These are phyloP conservation scores for Ptychoptera albimana DNA, from an alignment of 2,888 invertebrate species.

Conservation along the genomic window DNA sequence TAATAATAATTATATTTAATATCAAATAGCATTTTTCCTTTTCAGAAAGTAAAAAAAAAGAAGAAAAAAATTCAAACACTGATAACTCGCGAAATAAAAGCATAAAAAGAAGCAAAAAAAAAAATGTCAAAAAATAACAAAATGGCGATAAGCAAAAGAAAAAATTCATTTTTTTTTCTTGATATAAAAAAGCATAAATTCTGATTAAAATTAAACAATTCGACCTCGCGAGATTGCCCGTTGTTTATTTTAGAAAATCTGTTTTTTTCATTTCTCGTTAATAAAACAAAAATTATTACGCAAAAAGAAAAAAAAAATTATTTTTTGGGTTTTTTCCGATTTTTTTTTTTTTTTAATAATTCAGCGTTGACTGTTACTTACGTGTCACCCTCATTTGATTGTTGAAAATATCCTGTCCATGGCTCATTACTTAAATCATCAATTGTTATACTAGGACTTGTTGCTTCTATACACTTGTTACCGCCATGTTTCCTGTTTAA, in stretches of 20 bases:
- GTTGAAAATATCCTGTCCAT: constrained; percentile 53
- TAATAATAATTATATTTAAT: neutral
- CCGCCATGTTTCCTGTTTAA: constrained; percentile 11
- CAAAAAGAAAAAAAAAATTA: too few relatives aligned
- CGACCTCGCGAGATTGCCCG: too few relatives aligned
- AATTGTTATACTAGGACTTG: constrained; percentile 14
- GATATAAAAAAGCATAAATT: neutral
- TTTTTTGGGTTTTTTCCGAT: too few relatives aligned
- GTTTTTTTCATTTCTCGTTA: too few relatives aligned
- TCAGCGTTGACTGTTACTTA: constrained; percentile 36
- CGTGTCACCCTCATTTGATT: constrained; percentile 79
- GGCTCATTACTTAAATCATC: constrained; percentile 25
- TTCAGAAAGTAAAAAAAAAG: neutral
- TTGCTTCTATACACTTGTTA: constrained; percentile 11
- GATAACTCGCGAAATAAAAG: neutral
- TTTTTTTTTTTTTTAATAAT: constrained; percentile 3
- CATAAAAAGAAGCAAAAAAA: too few relatives aligned
- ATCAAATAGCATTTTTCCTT: neutral
- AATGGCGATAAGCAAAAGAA: neutral
- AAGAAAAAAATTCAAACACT: neutral
- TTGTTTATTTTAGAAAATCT: too few relatives aligned
- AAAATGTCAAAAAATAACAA: neutral
- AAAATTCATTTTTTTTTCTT: neutral
- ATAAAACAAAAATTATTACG: too few relatives aligned
- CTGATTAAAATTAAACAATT: constrained; percentile 5